Evolutionary conservation across 2,888 invertebrate genomes (phyloP).

Genomic region (Spilosoma lubricipeda): DNA sequence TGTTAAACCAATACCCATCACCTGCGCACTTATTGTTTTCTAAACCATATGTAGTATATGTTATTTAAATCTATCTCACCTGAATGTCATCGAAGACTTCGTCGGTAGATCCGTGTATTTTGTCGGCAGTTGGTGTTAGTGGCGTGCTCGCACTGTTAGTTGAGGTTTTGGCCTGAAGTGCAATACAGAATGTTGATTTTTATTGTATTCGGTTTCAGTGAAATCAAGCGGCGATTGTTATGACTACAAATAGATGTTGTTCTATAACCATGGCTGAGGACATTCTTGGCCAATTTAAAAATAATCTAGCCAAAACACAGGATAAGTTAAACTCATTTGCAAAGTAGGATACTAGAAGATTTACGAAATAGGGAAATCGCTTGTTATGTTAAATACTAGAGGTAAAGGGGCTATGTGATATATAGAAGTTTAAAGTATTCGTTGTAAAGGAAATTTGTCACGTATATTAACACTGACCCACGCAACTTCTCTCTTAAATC

Average conservation of each 20-base stretch:
- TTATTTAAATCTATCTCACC: conserved; percentile 63
- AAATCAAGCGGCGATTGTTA: conserved; percentile 11
- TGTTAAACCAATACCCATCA: conserved; percentile 82
- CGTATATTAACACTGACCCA: no score
- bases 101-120: conserved; percentile 79
- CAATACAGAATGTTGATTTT: conserved; percentile 47
- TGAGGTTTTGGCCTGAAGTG: conserved; percentile 75
- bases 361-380: background rate
- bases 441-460: no score
- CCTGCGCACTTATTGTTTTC: conserved; percentile 62
- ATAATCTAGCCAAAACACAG: background rate
- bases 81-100: conserved; percentile 83
- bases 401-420: background rate
- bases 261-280: background rate
- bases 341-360: background rate
- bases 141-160: conserved; percentile 83
- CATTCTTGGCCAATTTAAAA: background rate
- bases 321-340: background rate
- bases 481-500: no score
- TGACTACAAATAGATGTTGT: background rate
- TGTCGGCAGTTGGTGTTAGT: conserved; percentile 74
- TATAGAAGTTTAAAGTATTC: no score
- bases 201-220: conserved; percentile 23
- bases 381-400: background rate
- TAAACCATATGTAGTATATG: conserved; percentile 24